Evolutionary conservation across 1,140 invertebrate genomes (phyloP).

Genomic region (Anadara kagoshimensis): DNA sequence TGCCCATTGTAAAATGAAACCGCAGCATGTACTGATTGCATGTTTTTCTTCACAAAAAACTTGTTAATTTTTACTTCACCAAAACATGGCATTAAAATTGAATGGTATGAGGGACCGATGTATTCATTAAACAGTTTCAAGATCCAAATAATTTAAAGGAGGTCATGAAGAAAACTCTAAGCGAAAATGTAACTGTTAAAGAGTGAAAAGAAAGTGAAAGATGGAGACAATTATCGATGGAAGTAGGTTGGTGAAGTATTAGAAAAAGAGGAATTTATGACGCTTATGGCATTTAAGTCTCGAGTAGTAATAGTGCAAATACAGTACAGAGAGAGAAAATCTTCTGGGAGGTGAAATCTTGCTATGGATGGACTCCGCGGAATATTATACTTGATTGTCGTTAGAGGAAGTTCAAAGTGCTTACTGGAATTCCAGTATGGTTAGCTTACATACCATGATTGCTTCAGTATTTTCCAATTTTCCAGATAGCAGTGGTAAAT

Average conservation of each 20-base stretch:
- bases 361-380: constrained; percentile 50
- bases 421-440: constrained; percentile 20
- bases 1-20: constrained; percentile 2
- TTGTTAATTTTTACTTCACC: constrained; percentile 24
- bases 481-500: background rate
- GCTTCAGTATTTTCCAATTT: too few relatives aligned
- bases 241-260: constrained; percentile 27
- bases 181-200: constrained; percentile 15
- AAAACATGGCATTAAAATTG: constrained; percentile 26
- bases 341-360: constrained; percentile 34
- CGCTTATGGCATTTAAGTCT: constrained; percentile 4
- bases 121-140: background rate
- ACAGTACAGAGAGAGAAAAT: constrained; percentile 42
- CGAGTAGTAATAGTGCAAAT: constrained; percentile 15
- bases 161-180: background rate
- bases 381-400: constrained; percentile 40
- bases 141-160: background rate
- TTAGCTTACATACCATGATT: constrained; percentile 19
- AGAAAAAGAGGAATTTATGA: constrained; percentile 23
- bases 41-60: constrained; percentile 26
- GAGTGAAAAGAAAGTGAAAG: constrained; percentile 27
- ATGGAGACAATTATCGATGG: constrained; percentile 23
- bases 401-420: constrained; percentile 42
- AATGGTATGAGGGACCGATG: background rate
- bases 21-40: constrained; percentile 8